Evolutionary conservation across 2,113 vertebrate genomes (phyloP), one percentile per base, ranked within the genome.

Genomic region (Tylochromis polylepis): DNA sequence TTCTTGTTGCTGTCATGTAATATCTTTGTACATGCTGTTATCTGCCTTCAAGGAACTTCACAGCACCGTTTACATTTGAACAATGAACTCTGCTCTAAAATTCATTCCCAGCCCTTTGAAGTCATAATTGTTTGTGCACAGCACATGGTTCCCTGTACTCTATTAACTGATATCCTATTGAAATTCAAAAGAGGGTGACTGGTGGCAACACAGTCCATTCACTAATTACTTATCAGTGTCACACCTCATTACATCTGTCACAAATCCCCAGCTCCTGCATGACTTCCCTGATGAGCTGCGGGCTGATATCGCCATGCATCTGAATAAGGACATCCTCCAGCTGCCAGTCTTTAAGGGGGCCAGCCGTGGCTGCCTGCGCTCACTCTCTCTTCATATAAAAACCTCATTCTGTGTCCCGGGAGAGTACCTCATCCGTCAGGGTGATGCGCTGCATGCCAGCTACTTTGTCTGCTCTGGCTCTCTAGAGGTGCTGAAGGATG

Each of bases 301-400:
- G 0, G 98, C 98, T 0, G 98, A 99, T 60, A 98, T 99, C 88
- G 97, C 98, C 91, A 98, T 98, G 98, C 98, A 99, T 94, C 97
- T 99, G 93, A 97, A 99, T 94, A 98, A 99, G 93, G 98, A 99
- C 95, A 99, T 99, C 95, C 96, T 99, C 94, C 98, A 98, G 96
- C 96, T 99, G 90, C 96, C 98, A 0, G 91, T 99, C 90, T 99
- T 99, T 4, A 96, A 97, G 91, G 97, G 97, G 0, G 98, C 98
- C 15, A 99, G 98, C 90, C 96, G 97, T 2, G 98, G 98, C 82
- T 99, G 98, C 91, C 96, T 99, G 79, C 97, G 98, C 77, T 98
- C 98, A 2, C 97, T 99, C 88, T 99, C 98, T 0, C 97, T 99
- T 60, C 98, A 99, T 92, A 98, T 99, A 95, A 99, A 99, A 94